These are phyloP conservation scores for Ceriagrion tenellum DNA, from an alignment of 2,888 invertebrate genomes.

Conservation along the genomic window DNA sequence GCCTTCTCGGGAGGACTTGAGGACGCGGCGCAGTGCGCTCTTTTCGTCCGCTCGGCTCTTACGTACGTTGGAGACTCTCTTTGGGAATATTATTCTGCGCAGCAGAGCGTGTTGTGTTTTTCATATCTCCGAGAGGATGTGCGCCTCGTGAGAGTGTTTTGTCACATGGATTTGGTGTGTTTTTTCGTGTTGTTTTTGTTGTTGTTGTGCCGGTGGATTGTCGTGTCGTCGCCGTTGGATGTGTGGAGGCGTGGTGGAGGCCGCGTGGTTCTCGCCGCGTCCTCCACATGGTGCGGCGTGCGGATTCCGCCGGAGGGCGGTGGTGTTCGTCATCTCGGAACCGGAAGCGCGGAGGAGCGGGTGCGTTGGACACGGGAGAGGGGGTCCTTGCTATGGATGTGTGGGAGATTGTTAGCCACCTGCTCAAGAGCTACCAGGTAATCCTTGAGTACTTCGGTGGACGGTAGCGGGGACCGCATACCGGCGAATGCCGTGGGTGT, in stretches of 20 bases:
- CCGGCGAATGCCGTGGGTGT: too few species aligned
- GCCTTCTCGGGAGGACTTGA: not conserved
- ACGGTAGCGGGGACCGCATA: too few species aligned
- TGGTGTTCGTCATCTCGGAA: constrained; percentile 61
- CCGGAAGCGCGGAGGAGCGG: constrained; percentile 41
- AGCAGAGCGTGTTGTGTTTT: not conserved
- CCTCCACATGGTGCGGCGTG: constrained; percentile 66
- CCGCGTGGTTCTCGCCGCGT: constrained; percentile 62
- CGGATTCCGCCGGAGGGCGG: constrained; percentile 65
- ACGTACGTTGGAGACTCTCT: not conserved
- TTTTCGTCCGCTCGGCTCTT: not conserved
- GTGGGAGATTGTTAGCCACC: constrained; percentile 85
- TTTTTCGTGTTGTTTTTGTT: not conserved
- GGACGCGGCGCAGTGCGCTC: not conserved
- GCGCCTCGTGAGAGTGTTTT: not conserved
- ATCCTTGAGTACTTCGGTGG: not conserved
- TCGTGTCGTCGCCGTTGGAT: not conserved
- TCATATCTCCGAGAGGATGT: not conserved
- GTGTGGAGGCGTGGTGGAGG: constrained; percentile 53
- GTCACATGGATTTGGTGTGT: not conserved
- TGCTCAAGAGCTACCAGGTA: constrained; percentile 82
- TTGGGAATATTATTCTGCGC: not conserved
- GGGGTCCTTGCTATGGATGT: constrained; percentile 80
- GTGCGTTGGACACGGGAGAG: constrained; percentile 78
- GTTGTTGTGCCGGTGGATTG: constrained; percentile 13